phyloP scores from a whole-genome alignment of 2,797 vertebrate genomes.

The Trachurus trachurus region DNA sequence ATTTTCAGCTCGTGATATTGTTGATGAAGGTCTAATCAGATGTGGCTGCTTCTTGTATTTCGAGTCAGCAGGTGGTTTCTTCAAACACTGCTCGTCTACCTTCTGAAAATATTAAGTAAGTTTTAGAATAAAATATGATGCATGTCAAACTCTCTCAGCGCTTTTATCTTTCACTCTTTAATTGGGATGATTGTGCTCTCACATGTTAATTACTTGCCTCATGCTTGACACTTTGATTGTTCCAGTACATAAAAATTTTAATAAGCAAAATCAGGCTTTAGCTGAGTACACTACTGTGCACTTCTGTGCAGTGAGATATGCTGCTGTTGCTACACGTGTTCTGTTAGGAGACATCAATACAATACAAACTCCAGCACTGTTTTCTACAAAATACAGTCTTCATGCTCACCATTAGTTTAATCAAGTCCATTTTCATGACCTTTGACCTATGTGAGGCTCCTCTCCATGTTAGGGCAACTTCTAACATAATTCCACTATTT shows the following conservation, averaged over 20 bases:
- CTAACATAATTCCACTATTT: too few relatives aligned
- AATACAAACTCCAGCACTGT: neutral
- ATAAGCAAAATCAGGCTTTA: neutral
- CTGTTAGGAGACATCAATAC: neutral
- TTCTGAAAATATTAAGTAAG: conserved; percentile 4
- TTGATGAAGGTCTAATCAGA: conserved; percentile 1
- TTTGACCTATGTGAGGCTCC: too few relatives aligned
- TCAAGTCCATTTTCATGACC: too few relatives aligned
- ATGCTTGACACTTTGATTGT: neutral
- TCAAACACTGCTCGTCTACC: neutral
- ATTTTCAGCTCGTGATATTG: too few relatives aligned
- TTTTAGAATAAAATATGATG: neutral
- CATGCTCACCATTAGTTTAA: neutral
- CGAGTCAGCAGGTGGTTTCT: conserved; percentile 5
- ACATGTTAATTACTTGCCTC: neutral
- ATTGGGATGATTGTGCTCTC: neutral
- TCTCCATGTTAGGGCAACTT: too few relatives aligned
- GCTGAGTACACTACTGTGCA: neutral
- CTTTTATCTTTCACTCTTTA: neutral
- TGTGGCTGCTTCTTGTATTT: neutral
- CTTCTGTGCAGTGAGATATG: neutral
- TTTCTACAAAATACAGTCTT: neutral
- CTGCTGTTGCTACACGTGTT: neutral
- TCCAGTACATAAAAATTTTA: neutral
- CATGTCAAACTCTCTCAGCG: neutral